Evolutionary conservation across 1,140 invertebrate species (phyloP), one percentile per base, ranked within the genome.

Genomic region (Listronotus oregonensis): DNA sequence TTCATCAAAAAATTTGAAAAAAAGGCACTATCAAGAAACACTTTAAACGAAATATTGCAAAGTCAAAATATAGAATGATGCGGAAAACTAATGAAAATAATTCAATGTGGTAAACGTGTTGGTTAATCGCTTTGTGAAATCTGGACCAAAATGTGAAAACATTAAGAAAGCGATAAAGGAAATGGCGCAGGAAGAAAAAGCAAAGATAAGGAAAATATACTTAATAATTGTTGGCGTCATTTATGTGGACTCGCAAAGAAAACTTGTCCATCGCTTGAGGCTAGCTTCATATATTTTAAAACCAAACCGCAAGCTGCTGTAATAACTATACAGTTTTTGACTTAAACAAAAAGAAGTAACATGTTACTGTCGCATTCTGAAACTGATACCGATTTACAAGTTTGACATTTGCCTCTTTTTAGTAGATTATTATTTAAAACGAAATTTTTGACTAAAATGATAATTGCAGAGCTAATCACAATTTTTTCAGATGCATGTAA

Each of bases 151-250:
- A n/a, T 47, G 44, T 47, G 14, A 15, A 47, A 47, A 21, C 44
- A 21, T 12, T n/a, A n/a, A 47, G 44, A 47, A 47, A 47, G 3
- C n/a, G 44, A 47, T 3, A n/a, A 47, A 47, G 44, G 44, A 47
- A 17, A 14, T 3, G 5, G 11, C 44, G 3, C 18, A 47, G 12
- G 18, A 47, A 21, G 44, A 47, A 17, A 47, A 47, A 47, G 12
- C 44, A 47, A 14, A 5, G 44, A 47, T 47, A 47, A 15, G 9
- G 12, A 3, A 17, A 15, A 21, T 15, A 21, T 5, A 6, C 44
- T 47, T 47, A 21, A 27, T 27, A 27, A 27, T 3, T 27, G n/a
- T n/a, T n/a, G n/a, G n/a, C n/a, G n/a, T n/a, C n/a, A n/a, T n/a
- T n/a, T n/a, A n/a, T n/a, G n/a, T n/a, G n/a, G n/a, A n/a, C n/a